phyloP scores from a whole-genome alignment of 1,140 invertebrate genomes.

The Drosophila jambulina region DNA sequence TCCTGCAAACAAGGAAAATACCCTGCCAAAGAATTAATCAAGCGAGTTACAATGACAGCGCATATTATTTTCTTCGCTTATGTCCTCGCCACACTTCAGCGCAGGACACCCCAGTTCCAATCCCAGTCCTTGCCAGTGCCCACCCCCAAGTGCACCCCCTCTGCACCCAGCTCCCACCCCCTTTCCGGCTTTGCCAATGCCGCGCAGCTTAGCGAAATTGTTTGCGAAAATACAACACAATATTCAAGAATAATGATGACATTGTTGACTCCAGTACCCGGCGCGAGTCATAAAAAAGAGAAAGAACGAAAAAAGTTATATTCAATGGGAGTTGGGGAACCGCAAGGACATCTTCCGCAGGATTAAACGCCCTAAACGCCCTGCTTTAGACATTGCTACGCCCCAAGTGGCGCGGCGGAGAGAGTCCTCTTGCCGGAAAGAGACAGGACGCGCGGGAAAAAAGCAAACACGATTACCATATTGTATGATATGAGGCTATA shows the following conservation, averaged over 20 bases:
- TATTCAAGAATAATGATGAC: conserved; percentile 84
- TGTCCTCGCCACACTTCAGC: conserved; percentile 69
- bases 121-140: background rate
- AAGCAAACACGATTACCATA: conserved; percentile 78
- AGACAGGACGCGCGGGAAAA: conserved; percentile 37
- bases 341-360: conserved; percentile 81
- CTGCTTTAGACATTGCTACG: conserved; percentile 79
- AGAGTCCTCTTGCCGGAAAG: conserved; percentile 33
- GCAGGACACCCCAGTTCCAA: conserved; percentile 19
- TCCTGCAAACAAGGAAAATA: conserved; percentile 11
- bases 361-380: conserved; percentile 83
- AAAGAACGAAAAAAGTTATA: conserved; percentile 26
- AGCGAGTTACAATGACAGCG: conserved; percentile 81
- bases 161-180: conserved; percentile 1
- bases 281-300: conserved; percentile 67
- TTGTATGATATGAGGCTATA: conserved; percentile 76
- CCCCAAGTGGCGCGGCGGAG: conserved; percentile 42
- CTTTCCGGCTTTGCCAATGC: conserved; percentile 44
- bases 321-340: conserved; percentile 38
- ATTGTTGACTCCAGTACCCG: conserved; percentile 81
- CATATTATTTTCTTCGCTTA: conserved; percentile 80
- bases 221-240: conserved; percentile 84
- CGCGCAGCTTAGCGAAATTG: conserved; percentile 81
- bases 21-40: conserved; percentile 78
- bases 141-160: background rate